A percentile compares a stretch with the other conserved stretches of the same genome.
Conservation (phyloP, 2,113 vertebrate species). For the Silurus meridionalis region DNA sequence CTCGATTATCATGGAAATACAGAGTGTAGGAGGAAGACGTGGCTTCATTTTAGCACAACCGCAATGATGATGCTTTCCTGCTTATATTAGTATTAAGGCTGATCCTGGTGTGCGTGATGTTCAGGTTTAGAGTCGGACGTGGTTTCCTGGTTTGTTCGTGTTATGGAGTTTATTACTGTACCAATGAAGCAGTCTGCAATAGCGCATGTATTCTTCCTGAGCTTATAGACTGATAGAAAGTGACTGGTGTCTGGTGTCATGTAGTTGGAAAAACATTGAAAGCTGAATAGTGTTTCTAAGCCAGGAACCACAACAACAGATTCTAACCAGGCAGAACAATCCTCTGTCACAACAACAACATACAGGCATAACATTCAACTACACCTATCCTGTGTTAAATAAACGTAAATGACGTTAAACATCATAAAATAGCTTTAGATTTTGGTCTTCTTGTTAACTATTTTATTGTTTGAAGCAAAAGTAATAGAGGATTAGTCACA, state of each 20-base stretch:
- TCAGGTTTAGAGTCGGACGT: background rate
- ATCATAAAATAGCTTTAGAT: too few species aligned
- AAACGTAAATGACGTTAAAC: too few species aligned
- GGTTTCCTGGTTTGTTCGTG: conserved; percentile 16
- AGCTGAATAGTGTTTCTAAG: background rate
- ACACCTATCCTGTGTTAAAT: background rate
- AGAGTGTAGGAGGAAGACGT: conserved; percentile 54
- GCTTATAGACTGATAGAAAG: background rate
- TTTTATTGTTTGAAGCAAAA: background rate
- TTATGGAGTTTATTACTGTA: background rate
- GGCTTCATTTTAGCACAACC: conserved; percentile 7
- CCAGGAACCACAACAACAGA: background rate
- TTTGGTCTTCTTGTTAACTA: background rate
- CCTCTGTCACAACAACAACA: background rate
- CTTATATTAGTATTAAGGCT: conserved; percentile 29
- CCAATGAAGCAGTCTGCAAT: background rate
- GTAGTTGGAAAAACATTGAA: background rate
- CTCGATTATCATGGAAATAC: conserved; percentile 77
- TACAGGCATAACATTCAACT: background rate
- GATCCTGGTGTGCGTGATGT: background rate
- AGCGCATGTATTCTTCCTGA: background rate
- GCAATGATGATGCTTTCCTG: background rate
- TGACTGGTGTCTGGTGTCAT: background rate
- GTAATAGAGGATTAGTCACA: background rate
- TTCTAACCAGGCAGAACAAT: background rate